phyloP scores from a whole-genome alignment of 1,140 invertebrate species.

The Drosophila micromelanica region DNA sequence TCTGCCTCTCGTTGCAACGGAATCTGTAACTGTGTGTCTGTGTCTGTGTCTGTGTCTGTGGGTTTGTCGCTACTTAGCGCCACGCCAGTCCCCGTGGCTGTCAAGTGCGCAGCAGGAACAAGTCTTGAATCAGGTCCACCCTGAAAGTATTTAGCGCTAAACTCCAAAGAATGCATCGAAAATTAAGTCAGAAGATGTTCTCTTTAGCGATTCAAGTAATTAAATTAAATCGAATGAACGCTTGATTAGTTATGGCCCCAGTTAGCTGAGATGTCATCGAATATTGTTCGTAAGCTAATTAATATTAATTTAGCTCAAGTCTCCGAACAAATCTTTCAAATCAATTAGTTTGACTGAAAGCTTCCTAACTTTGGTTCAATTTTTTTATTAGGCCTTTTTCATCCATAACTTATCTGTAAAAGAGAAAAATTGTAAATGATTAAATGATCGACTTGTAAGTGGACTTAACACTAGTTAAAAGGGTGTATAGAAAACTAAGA shows the following conservation, averaged over 20 bases:
- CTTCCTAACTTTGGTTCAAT: no score
- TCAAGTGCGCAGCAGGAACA: constrained; percentile 11
- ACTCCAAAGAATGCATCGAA: background rate
- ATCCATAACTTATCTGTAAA: no score
- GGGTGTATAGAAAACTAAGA: no score
- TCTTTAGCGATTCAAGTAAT: background rate
- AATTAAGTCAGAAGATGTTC: constrained; percentile 6
- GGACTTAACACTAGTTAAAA: no score
- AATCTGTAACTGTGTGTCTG: background rate
- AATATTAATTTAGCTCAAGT: no score
- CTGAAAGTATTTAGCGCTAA: constrained; percentile 4
- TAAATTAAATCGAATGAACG: background rate
- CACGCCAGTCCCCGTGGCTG: constrained; percentile 37
- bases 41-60: constrained; percentile 6
- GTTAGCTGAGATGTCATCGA: background rate
- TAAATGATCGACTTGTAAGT: no score
- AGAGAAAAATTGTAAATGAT: no score
- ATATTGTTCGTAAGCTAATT: no score
- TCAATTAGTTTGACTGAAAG: no score
- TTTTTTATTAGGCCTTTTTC: no score
- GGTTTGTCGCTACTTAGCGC: constrained; percentile 66
- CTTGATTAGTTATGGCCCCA: background rate
- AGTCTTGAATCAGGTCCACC: background rate
- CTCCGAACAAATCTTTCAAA: no score
- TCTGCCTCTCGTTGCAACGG: background rate